phyloP scores from a whole-genome alignment of 2,888 invertebrate species.

The Palloptera scutellata region DNA sequence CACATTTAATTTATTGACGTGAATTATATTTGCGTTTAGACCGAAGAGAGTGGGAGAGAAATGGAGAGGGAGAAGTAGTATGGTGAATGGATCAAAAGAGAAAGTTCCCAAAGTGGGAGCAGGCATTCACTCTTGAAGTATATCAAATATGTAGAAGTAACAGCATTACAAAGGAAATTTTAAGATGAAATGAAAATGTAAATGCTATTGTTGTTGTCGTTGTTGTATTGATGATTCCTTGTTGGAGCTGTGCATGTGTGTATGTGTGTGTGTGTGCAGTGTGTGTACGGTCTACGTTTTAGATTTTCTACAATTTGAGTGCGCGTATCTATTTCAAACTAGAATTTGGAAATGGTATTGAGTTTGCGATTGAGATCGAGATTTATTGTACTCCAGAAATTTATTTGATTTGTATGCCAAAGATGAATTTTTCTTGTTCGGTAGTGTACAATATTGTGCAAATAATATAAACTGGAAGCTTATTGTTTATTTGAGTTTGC shows the following conservation, averaged over 20 bases:
- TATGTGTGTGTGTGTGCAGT: neutral
- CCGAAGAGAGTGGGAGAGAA: neutral
- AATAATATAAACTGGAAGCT: neutral
- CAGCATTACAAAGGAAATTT: neutral
- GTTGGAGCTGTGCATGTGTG: neutral
- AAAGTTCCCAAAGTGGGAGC: neutral
- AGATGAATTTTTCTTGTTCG: slow-evolving; percentile 1
- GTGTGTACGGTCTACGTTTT: neutral
- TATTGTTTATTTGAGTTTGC: neutral
- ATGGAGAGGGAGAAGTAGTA: neutral
- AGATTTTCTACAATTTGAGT: neutral
- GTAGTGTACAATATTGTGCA: neutral
- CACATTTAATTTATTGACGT: slow-evolving; percentile 28
- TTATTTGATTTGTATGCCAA: slow-evolving; percentile 12
- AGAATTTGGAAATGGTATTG: slow-evolving; percentile 10
- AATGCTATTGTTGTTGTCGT: neutral
- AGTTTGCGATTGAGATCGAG: slow-evolving; percentile 13
- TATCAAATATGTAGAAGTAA: neutral
- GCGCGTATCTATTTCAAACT: neutral
- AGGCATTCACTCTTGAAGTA: neutral
- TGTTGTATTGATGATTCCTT: neutral
- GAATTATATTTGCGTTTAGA: neutral
- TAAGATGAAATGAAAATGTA: slow-evolving; percentile 4
- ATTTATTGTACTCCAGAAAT: slow-evolving; percentile 15
- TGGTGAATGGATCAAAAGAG: too few relatives aligned